Percentiles rank a stretch among this genome's conserved stretches.
phyloP scores from a whole-genome alignment of 1,140 invertebrate genomes.

The Eueides isabella region DNA sequence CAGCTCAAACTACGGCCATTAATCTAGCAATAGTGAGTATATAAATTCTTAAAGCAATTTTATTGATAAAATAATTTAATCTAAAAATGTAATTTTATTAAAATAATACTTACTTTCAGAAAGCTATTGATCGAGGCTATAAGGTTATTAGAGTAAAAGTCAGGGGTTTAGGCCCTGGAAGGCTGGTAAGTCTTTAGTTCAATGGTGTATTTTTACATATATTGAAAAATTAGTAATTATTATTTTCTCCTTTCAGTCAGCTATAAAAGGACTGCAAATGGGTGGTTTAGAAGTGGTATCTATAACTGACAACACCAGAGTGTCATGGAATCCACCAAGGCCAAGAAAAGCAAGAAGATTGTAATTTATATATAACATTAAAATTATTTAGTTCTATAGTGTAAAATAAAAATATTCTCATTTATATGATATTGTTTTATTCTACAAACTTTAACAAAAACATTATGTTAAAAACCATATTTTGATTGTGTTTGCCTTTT shows the following conservation, averaged over 20 bases:
- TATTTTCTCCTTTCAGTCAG: conserved; percentile 84
- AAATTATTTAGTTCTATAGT: conserved; percentile 33
- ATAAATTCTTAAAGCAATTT: neutral
- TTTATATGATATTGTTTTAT: conserved; percentile 31
- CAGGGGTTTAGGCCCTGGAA: conserved; percentile 92
- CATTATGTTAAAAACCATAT: conserved; percentile 89
- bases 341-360: conserved; percentile 89
- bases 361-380: conserved; percentile 68
- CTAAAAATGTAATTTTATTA: neutral
- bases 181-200: conserved; percentile 86
- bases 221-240: conserved; percentile 14
- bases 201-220: neutral
- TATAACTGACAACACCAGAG: conserved; percentile 93
- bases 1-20: conserved; percentile 95
- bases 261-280: conserved; percentile 96
- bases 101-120: conserved; percentile 79
- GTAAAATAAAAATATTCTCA: conserved; percentile 38
- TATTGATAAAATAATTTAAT: neutral
- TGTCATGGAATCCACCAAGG: conserved; percentile 90
- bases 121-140: conserved; percentile 87
- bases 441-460: conserved; percentile 27
- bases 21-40: conserved; percentile 81
- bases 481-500: conserved; percentile 93
- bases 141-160: conserved; percentile 89
- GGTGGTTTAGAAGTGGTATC: conserved; percentile 94